Evolutionary conservation across 2,113 vertebrate species (phyloP), one percentile per base, ranked within the genome.

Genomic region (Chloropsis hardwickii): DNA sequence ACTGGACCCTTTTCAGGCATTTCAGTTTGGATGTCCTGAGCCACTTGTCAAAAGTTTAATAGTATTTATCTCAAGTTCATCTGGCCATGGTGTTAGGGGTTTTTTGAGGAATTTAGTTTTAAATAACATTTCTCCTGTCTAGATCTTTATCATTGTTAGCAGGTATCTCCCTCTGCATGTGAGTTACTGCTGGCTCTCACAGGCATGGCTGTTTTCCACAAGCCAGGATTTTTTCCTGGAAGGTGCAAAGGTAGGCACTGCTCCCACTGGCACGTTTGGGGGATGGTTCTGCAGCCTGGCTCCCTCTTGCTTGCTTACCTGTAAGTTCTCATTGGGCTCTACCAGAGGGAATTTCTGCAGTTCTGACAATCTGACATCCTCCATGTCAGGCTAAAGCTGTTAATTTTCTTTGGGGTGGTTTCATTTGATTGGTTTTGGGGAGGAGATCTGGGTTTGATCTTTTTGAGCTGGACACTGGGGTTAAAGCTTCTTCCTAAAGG

Each of bases 191-290:
- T 73, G 72, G 31, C 62, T 74, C 14, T 81, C 80, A 9, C 20
- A 28, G 67, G 37, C 5, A 2, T 0, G 10, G 17, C 54, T 73
- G 28, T 80, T 77, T 90, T 80, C 65, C n/a, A 24, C 11, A 33
- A 73, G 35, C 37, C 50, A 45, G 67, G 44, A 54, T 39, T 56
- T 78, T 24, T 67, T 58, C 37, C 73, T 70, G 78, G 31, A 10
- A n/a, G 45, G 23, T 0, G 27, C 40, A 47, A 62, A 42, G 42
- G 24, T 8, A 18, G 53, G 51, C 9, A 3, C 7, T 14, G n/a
- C 42, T 87, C 22, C 44, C 6, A 0, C 40, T 1, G 0, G 31
- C 3, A 4, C 3, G 0, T 6, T 40, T 17, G 2, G 2, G 7
- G 21, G 5, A 11, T 0, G 1, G 29, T 58, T 81, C 61, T 73